Conservation (phyloP, 2,113 vertebrate genomes). For the Choloepus hoffmanni region DNA sequence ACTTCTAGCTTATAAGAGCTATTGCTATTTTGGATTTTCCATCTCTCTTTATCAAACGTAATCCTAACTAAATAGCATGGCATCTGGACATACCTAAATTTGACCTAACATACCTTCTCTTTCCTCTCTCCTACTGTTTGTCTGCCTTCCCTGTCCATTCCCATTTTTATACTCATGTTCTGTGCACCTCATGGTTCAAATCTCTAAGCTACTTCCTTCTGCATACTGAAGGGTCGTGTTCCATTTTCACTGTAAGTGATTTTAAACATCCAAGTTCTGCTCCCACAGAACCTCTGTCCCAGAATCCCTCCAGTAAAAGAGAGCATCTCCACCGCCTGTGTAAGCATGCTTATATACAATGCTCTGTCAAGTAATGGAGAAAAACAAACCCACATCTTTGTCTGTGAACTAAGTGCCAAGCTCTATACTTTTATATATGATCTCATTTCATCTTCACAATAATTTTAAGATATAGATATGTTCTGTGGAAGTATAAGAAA, state of each 20-base stretch:
- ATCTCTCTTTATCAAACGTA: neutral
- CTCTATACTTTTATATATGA: neutral
- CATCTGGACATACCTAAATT: neutral
- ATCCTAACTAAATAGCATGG: neutral
- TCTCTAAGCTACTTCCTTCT: neutral
- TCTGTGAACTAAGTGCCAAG: neutral
- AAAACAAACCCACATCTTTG: neutral
- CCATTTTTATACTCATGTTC: neutral
- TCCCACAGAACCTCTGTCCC: neutral
- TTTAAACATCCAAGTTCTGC: neutral
- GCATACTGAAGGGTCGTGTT: neutral
- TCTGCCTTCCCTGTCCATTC: neutral
- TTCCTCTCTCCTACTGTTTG: neutral
- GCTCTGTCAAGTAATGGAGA: neutral
- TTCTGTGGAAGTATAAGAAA: neutral
- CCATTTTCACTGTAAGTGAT: neutral
- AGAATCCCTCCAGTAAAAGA: neutral
- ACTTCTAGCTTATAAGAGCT: neutral
- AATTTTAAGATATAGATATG: neutral
- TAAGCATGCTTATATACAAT: neutral
- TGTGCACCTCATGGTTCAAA: fast-evolving
- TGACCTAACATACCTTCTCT: neutral
- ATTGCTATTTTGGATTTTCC: neutral
- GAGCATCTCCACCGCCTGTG: neutral
- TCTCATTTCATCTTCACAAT: neutral